A percentile compares a stretch with the other conserved stretches of the same genome.
These are phyloP conservation scores for Mus spretus DNA, from an alignment of 2,797 vertebrate genomes.

Conservation along the genomic window DNA sequence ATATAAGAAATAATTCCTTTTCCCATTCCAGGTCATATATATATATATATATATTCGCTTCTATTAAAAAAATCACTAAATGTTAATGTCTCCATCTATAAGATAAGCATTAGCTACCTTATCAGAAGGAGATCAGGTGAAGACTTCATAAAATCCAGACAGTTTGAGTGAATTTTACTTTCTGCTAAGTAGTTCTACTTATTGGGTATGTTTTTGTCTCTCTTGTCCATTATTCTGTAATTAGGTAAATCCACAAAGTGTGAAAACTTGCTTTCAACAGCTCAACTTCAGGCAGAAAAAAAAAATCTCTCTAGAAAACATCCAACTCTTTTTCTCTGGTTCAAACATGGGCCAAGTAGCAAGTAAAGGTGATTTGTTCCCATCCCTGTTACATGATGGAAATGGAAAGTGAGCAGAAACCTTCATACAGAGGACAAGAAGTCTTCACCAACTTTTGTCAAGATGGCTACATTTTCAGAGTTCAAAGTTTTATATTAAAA, in stretches of 20 bases:
- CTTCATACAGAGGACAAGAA: constrained; percentile 51
- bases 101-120: constrained; percentile 53
- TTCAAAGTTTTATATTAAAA: constrained; percentile 68
- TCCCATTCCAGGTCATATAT: not conserved
- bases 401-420: constrained; percentile 61
- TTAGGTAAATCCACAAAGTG: constrained; percentile 37
- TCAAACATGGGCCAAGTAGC: constrained; percentile 53
- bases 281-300: constrained; percentile 34
- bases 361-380: constrained; percentile 66
- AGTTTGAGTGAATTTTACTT: constrained; percentile 63
- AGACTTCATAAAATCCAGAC: constrained; percentile 53
- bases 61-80: constrained; percentile 43
- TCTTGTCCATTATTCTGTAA: constrained; percentile 63
- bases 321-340: constrained; percentile 45
- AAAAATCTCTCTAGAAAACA: constrained; percentile 25
- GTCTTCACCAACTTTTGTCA: constrained; percentile 42
- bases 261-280: constrained; percentile 57
- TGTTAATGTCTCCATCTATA: constrained; percentile 51
- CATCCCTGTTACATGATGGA: constrained; percentile 48
- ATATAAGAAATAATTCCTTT: constrained; percentile 30
- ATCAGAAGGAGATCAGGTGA: constrained; percentile 15
- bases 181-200: constrained; percentile 62
- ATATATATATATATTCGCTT: not conserved
- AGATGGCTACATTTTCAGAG: constrained; percentile 63
- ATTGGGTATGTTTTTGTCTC: constrained; percentile 53